phyloP scores from a whole-genome alignment of 2,888 invertebrate genomes.

The Cheilosia pagana region DNA sequence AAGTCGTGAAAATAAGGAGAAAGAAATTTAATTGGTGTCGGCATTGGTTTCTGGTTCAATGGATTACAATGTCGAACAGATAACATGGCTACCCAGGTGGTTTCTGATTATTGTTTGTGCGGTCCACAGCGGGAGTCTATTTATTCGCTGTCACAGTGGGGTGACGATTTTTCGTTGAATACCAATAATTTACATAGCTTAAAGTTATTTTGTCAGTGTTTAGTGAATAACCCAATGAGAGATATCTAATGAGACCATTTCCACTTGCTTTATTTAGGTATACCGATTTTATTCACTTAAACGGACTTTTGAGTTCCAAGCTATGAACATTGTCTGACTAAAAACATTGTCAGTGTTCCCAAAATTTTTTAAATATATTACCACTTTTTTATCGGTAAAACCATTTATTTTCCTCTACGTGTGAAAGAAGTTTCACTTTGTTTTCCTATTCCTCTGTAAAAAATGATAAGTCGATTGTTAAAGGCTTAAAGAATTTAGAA shows the following conservation, averaged over 20 bases:
- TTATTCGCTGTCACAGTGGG: background rate
- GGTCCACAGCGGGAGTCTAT: background rate
- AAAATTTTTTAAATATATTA: no score
- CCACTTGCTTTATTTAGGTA: no score
- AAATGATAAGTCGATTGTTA: no score
- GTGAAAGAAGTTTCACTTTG: no score
- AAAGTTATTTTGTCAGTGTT: conserved; percentile 9
- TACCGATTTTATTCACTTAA: no score
- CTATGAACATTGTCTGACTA: no score
- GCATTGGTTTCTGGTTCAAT: conserved; percentile 20
- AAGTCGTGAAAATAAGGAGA: background rate
- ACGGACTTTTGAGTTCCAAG: no score
- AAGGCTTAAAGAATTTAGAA: no score
- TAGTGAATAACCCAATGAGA: background rate
- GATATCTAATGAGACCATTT: background rate
- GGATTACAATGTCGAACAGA: conserved; percentile 27
- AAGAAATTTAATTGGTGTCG: conserved; percentile 47
- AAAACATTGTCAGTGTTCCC: no score
- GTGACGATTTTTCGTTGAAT: background rate
- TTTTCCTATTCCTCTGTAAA: no score
- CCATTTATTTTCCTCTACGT: no score
- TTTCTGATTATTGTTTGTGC: conserved; percentile 1
- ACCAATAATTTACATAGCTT: background rate
- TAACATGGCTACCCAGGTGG: conserved; percentile 23
- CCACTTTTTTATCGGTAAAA: no score